A percentile compares a stretch with the other conserved stretches of the same genome.
Conservation (phyloP, 2,797 vertebrate genomes). For the Helostoma temminkii region DNA sequence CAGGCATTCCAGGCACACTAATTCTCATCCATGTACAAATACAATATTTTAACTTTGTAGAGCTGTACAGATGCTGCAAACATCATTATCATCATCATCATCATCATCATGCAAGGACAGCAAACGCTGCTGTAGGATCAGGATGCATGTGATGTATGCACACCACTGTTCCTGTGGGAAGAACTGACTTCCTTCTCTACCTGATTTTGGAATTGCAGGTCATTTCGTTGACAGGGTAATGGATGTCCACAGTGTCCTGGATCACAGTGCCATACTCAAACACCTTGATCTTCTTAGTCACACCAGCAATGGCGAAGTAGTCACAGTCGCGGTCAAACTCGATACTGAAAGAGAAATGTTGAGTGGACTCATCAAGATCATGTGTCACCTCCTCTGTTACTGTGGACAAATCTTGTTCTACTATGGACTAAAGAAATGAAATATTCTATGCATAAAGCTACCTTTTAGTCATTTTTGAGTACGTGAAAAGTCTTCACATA, state of each 20-base stretch:
- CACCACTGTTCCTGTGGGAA: background rate
- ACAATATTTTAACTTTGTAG: too few relatives aligned
- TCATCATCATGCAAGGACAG: background rate
- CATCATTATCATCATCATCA: too few relatives aligned
- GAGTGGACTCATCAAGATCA: background rate
- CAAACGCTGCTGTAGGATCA: background rate
- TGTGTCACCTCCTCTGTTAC: background rate
- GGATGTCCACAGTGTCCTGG: slow-evolving; percentile 99
- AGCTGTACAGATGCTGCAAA: too few relatives aligned
- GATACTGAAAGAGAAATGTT: slow-evolving; percentile 85
- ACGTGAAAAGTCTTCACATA: too few relatives aligned
- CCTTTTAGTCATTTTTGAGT: background rate
- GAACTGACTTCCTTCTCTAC: slow-evolving; percentile 66
- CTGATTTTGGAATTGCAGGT: slow-evolving; percentile 99
- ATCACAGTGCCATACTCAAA: slow-evolving; percentile 99
- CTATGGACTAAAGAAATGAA: background rate
- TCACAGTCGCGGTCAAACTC: slow-evolving; percentile 99
- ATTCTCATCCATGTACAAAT: too few relatives aligned
- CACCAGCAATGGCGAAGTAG: slow-evolving; percentile 99
- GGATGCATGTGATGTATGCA: background rate
- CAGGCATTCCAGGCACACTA: too few relatives aligned
- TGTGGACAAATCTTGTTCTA: too few relatives aligned
- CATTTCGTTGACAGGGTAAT: slow-evolving; percentile 99
- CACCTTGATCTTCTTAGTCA: slow-evolving; percentile 99
- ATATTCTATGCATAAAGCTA: too few relatives aligned